phyloP scores from a whole-genome alignment of 2,888 invertebrate species.

The Steinernema hermaphroditum region DNA sequence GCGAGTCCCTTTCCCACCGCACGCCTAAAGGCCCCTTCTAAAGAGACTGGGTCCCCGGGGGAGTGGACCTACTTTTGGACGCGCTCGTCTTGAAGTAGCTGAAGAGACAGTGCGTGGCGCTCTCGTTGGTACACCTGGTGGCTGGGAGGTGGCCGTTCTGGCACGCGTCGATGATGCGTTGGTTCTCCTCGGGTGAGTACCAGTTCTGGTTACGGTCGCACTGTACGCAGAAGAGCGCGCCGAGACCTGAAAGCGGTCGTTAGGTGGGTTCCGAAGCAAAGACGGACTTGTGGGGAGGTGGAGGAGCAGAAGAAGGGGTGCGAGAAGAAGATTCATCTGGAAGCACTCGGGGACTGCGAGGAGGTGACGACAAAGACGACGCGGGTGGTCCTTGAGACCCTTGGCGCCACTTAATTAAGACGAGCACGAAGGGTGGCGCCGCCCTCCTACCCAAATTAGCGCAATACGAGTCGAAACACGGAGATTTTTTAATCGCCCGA shows the following conservation, averaged over 20 bases:
- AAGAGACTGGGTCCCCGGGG: not conserved
- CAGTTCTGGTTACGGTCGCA: constrained; percentile 52
- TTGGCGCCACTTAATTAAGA: constrained; percentile 28
- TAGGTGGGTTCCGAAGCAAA: not conserved
- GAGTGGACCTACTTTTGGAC: constrained; percentile 10
- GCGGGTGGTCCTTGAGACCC: constrained; percentile 14
- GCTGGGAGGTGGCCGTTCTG: constrained; percentile 52
- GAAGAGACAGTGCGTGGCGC: constrained; percentile 62
- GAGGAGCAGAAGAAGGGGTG: not conserved
- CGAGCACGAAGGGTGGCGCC: not conserved
- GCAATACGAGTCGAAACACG: not conserved
- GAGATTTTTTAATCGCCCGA: not conserved
- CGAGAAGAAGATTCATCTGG: not conserved
- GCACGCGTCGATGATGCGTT: constrained; percentile 50
- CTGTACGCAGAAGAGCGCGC: constrained; percentile 55
- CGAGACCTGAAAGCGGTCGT: constrained; percentile 37
- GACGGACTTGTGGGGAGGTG: not conserved
- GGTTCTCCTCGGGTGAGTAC: constrained; percentile 58
- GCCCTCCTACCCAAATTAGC: too few species aligned
- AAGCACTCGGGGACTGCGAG: not conserved
- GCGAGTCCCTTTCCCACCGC: not conserved
- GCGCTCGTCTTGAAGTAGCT: constrained; percentile 52
- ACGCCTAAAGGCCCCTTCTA: constrained; percentile 24
- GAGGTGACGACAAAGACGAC: not conserved
- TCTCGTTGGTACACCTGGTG: constrained; percentile 51